Evolutionary conservation across 2,797 vertebrate species (phyloP), one percentile per base, ranked within the genome.

Genomic region (Chelidonichthys spinosus): DNA sequence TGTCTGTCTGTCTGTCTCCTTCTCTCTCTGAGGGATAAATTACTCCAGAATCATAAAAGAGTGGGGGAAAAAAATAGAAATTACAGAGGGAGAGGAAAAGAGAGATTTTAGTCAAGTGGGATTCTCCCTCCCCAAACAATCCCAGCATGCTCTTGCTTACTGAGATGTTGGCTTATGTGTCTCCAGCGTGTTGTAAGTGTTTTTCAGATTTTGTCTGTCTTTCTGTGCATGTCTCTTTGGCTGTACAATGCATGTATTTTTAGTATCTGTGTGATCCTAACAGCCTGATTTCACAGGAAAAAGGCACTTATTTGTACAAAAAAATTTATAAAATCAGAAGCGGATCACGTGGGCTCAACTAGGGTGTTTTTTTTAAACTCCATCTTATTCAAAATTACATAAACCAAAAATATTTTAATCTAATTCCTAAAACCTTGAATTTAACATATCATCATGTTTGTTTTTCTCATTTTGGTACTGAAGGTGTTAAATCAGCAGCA

Each of bases 11-110:
- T 82, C 85, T 56, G 46, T 49, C 15, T 80, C 54, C 13, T 37
- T 93, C 93, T 93, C 94, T 95, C 94, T 93, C 95, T 94, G 90
- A 93, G 97, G 97, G 95, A 98, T 97, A 98, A 98, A 98, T 97
- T 97, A 97, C 95, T 97, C 95, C 94, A 95, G 96, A 96, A 96
- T 96, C 95, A 97, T 96, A 96, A 97, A 95, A 96, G 95, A 96
- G 95, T 95, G 87, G 93, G 95, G 94, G 62, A 65, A 91, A 95
- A 85, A 25, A 25, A 25, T 1, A 25, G 25, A 95, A 95, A 85
- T 83, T 80, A 87, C 72, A 81, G 59, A 75, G 61, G 75, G 74
- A 84, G 68, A 81, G 80, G 76, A 83, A 87, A 85, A 90, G 68
- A 88, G 83, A 88, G 79, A 79, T 96, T 95, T 96, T 92, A 95